Conservation (phyloP, 2,888 invertebrate species). For the Amblyjoppa fuscipennis region DNA sequence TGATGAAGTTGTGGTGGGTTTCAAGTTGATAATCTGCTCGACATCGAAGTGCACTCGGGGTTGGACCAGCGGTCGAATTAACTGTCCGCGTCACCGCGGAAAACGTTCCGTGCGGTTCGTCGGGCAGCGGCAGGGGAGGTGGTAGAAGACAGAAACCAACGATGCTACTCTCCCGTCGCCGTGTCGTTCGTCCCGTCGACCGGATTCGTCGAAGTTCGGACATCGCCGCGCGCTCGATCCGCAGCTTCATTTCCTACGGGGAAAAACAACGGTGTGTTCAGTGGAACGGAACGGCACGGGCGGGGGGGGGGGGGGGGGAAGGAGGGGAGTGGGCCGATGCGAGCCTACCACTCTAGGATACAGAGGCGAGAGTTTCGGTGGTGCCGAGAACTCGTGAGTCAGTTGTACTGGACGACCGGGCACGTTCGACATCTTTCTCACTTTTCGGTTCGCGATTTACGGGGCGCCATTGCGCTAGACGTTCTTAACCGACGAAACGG, state of each 20-base stretch:
- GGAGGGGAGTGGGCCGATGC: background rate
- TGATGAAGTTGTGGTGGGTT: constrained; percentile 60
- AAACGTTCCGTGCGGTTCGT: constrained; percentile 52
- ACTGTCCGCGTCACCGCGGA: constrained; percentile 65
- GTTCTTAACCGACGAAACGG: background rate
- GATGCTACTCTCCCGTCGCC: constrained; percentile 2
- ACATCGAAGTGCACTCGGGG: constrained; percentile 67
- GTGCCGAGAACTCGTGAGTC: background rate
- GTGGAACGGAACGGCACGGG: no score
- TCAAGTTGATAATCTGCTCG: constrained; percentile 65
- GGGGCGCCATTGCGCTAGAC: background rate
- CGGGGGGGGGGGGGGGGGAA: background rate
- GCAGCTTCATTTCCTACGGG: constrained; percentile 15
- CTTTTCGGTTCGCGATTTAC: constrained; percentile 5
- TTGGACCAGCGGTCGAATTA: constrained; percentile 56
- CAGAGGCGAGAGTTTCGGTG: background rate
- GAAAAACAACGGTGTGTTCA: background rate
- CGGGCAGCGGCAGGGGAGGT: background rate
- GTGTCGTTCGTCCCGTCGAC: background rate
- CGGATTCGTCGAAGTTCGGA: constrained; percentile 5
- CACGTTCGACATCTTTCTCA: constrained; percentile 14
- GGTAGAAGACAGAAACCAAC: background rate
- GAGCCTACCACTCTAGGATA: background rate
- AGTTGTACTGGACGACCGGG: background rate
- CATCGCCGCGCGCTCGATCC: background rate